Percentiles rank a stretch among this genome's conserved stretches.
phyloP scores from a whole-genome alignment of 2,888 invertebrate genomes.

The Charanyca ferruginea region DNA sequence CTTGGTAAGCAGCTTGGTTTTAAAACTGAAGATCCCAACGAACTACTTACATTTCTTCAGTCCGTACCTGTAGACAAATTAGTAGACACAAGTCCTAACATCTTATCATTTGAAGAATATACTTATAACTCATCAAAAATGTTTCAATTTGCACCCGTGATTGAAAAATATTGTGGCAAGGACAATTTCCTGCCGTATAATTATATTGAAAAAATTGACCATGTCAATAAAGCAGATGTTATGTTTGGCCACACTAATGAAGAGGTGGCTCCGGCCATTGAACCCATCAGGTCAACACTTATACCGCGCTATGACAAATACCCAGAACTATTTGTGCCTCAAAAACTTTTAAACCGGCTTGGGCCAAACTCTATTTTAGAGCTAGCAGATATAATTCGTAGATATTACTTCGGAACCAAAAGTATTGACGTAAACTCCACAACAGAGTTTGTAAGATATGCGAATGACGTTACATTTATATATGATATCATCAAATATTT shows the following conservation, averaged over 20 bases:
- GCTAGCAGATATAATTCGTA: conserved; percentile 17
- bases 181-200: no score
- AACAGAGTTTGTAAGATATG: no score
- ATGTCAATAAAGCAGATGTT: no score
- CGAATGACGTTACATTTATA: no score
- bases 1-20: no score
- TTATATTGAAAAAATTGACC: no score
- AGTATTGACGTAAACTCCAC: no score
- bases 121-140: conserved; percentile 7
- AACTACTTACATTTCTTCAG: conserved; percentile 32
- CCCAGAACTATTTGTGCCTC: conserved; percentile 30
- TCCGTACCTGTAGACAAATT: conserved; percentile 20
- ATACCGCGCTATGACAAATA: conserved; percentile 10
- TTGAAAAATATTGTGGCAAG: no score
- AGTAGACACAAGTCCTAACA: conserved; percentile 16
- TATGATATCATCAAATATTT: no score
- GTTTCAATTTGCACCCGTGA: conserved; percentile 38
- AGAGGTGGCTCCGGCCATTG: background rate
- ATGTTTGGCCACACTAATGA: no score
- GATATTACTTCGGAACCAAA: no score
- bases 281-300: background rate
- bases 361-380: conserved; percentile 5
- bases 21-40: no score
- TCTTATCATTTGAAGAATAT: conserved; percentile 27
- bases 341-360: background rate